These are phyloP conservation scores for Oscheius onirici DNA, from an alignment of 2,888 invertebrate species.

Conservation along the genomic window DNA sequence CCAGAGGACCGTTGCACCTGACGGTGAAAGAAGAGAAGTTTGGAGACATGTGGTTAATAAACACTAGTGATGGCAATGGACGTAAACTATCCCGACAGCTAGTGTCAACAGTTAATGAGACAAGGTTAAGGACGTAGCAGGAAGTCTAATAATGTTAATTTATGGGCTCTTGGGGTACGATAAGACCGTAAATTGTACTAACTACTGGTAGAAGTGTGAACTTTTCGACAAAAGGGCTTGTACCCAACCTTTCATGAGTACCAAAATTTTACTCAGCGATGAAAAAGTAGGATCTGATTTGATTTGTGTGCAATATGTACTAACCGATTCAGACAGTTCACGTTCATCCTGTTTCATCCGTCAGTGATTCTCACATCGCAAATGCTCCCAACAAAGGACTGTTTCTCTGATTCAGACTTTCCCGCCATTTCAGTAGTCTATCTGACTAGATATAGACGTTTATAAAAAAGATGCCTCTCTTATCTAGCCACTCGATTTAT, in stretches of 20 bases:
- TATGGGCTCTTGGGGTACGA: neutral
- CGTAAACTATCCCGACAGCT: constrained; percentile 8
- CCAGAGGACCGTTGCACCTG: neutral
- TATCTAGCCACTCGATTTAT: no score
- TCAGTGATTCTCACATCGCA: no score
- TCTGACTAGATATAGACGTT: no score
- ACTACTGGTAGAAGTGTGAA: neutral
- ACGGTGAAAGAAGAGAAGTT: constrained; percentile 14
- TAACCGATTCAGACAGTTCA: no score
- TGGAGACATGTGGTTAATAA: constrained; percentile 25
- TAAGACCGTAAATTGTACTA: neutral
- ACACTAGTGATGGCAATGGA: constrained; percentile 11
- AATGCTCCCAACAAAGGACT: no score
- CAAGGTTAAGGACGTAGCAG: no score
- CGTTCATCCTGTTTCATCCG: no score
- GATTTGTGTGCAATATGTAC: no score
- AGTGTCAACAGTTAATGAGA: constrained; percentile 20
- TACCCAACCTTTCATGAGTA: neutral
- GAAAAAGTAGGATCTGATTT: no score
- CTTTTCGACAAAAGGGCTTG: neutral
- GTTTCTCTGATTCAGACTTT: no score
- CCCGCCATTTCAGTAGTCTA: no score
- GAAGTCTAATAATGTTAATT: neutral
- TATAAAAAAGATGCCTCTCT: no score
- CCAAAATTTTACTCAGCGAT: neutral